phyloP scores from a whole-genome alignment of 37 sponge, comb jelly and placozoan genomes.

The Diacarnus erythraeanus region DNA sequence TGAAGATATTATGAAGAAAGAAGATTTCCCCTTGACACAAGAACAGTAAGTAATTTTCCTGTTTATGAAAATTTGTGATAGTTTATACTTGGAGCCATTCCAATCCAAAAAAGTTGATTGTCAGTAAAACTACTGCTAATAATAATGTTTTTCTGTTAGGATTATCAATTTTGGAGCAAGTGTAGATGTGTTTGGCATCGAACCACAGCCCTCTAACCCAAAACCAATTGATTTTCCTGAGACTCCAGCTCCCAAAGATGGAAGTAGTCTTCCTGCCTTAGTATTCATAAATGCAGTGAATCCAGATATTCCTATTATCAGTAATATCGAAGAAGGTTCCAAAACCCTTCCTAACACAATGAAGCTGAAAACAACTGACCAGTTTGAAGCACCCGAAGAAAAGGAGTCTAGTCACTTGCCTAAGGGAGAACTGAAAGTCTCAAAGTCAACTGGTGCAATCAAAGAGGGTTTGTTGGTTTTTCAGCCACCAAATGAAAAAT shows the following conservation, averaged over 20 bases:
- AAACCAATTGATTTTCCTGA: not conserved
- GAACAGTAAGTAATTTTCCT: too few species aligned
- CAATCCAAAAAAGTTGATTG: too few species aligned
- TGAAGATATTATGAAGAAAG: too few species aligned
- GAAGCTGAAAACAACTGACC: not conserved
- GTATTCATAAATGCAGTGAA: not conserved
- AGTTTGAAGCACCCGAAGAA: not conserved
- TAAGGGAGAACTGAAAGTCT: not conserved
- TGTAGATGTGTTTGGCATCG: not conserved
- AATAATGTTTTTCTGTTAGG: too few species aligned
- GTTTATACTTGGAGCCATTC: too few species aligned
- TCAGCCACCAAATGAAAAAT: not conserved
- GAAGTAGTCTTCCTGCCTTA: not conserved
- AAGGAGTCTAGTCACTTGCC: not conserved
- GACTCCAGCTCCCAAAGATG: not conserved
- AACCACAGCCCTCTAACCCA: not conserved
- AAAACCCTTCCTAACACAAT: not conserved
- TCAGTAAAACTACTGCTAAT: too few species aligned
- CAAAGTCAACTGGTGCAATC: not conserved
- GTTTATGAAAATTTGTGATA: too few species aligned
- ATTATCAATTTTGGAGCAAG: not conserved
- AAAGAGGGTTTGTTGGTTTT: not conserved
- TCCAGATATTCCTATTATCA: not conserved
- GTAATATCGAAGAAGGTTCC: constrained; percentile 1
- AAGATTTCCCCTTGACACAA: too few species aligned